Base-by-base conservation (phyloP, 2,113 vertebrate species). In the Colistium nudipinnis region DNA sequence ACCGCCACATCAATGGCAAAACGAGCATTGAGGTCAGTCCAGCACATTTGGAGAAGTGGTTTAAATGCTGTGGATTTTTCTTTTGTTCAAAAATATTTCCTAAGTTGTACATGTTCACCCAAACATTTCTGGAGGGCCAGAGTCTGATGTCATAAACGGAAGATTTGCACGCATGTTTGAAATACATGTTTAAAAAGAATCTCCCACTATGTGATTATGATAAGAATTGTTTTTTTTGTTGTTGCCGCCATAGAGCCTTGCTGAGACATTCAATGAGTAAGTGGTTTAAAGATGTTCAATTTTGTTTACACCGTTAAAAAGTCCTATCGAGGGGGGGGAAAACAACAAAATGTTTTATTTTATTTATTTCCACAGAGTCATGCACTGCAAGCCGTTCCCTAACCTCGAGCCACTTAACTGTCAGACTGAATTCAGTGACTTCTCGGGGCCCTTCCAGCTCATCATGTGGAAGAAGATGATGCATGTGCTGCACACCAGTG, bases 391-490 rank as follows among this genome's bases (percentile, higher is more conserved):
- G 75, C 54, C 76, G 38, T 65, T 83, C 74, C 28, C 24, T 25
- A 47, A 80, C 30, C 12, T 74, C 10, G 70, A 89, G 57, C 54
- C 88, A 0, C 83, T 86, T 16, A 84, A 79, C 62, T 92, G 88
- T 64, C 76, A 71, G 0, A 70, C 87, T 11, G 90, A 92, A 22
- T 92, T 89, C 39, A 86, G 85, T 0, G 91, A 94, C 67, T 93
- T 92, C 83, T 90, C 90, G 1, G 93, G 91, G 8, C 93, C 93
- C 1, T 86, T 92, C 61, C 93, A 94, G 84, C 92, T 94, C 14
- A 93, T 93, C 52, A 82, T 93, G 84, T 94, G 93, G 93, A 94
- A 93, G 80, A 94, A 93, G 74, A 93, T 94, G 93, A 91, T 93
- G 90, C 92, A 93, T 0, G 89, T 93, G 47, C 82, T 94, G 53